These are phyloP conservation scores for Steinernema khuongi DNA, from an alignment of 1,140 invertebrate genomes.

Conservation along the genomic window DNA sequence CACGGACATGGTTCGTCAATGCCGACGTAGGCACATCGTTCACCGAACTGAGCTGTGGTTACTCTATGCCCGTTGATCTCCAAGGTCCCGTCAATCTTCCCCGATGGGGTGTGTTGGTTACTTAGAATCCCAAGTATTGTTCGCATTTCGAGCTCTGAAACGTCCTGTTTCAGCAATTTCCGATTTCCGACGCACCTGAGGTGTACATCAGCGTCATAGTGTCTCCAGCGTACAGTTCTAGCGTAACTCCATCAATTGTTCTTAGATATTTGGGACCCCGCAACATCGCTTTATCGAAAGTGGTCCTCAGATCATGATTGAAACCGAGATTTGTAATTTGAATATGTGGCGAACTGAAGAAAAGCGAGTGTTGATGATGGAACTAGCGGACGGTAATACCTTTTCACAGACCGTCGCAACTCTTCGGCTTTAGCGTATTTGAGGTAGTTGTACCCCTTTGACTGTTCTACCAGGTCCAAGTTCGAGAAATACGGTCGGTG, in stretches of 20 bases:
- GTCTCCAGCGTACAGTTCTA: constrained; percentile 81
- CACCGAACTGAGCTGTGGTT: constrained; percentile 66
- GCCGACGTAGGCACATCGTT: constrained; percentile 68
- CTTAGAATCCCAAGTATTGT: constrained; percentile 75
- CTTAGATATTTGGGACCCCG: constrained; percentile 53
- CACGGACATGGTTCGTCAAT: constrained; percentile 66
- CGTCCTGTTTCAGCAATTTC: constrained; percentile 16
- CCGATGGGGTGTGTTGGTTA: constrained; percentile 63
- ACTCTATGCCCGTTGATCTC: constrained; percentile 78
- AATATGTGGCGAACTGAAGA: constrained; percentile 20
- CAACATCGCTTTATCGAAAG: constrained; percentile 12
- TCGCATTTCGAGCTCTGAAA: constrained; percentile 70
- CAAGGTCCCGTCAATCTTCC: constrained; percentile 71
- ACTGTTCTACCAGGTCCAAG: constrained; percentile 17
- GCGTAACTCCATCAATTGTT: constrained; percentile 69
- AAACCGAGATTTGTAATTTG: constrained; percentile 16
- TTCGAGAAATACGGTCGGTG: constrained; percentile 33
- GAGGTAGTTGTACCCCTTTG: constrained; percentile 28
- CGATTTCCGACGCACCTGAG: constrained; percentile 45
- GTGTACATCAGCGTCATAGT: constrained; percentile 82
- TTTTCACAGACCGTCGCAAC: not conserved
- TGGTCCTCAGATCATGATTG: constrained; percentile 20
- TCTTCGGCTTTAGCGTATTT: constrained; percentile 27
- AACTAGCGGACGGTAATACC: too few species aligned
- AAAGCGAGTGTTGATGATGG: not conserved